A percentile compares a stretch with the other conserved stretches of the same genome.
phyloP scores from a whole-genome alignment of 2,113 vertebrate species.

The Synodontis membranacea region DNA sequence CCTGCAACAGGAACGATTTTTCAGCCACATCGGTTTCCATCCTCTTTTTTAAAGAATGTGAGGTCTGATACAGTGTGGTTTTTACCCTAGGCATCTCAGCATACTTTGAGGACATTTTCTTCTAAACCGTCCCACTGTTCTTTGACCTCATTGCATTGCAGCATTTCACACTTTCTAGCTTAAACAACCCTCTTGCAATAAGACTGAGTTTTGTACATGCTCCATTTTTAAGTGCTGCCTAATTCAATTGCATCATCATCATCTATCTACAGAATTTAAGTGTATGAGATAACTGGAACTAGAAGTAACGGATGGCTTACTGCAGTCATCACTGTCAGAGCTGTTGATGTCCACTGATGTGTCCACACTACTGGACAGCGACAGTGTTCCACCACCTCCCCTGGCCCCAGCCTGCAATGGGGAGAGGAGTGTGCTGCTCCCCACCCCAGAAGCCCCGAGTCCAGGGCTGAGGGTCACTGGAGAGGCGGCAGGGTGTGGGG shows the following conservation, averaged over 20 bases:
- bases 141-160: not conserved
- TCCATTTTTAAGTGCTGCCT: not conserved
- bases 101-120: not conserved
- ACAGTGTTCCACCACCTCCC: slow-evolving; percentile 20
- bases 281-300: not conserved
- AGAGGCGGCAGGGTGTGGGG: slow-evolving; percentile 3
- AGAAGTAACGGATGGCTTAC: not conserved
- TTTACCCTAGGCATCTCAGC: not conserved
- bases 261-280: not conserved
- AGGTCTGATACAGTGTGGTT: not conserved
- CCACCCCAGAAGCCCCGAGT: slow-evolving; percentile 14
- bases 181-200: not conserved
- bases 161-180: not conserved
- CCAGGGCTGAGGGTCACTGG: slow-evolving; percentile 15
- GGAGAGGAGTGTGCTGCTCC: slow-evolving; percentile 11
- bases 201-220: not conserved
- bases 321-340: slow-evolving; percentile 25
- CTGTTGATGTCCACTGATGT: slow-evolving; percentile 26
- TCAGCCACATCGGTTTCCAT: not conserved
- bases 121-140: not conserved
- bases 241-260: not conserved
- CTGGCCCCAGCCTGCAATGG: slow-evolving; percentile 13
- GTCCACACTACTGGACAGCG: slow-evolving; percentile 23
- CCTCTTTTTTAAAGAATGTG: not conserved
- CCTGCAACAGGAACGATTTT: not conserved